Percentiles rank a stretch among this genome's conserved stretches.
phyloP scores from a whole-genome alignment of 1,140 invertebrate species.

The Mamestra configurata region DNA sequence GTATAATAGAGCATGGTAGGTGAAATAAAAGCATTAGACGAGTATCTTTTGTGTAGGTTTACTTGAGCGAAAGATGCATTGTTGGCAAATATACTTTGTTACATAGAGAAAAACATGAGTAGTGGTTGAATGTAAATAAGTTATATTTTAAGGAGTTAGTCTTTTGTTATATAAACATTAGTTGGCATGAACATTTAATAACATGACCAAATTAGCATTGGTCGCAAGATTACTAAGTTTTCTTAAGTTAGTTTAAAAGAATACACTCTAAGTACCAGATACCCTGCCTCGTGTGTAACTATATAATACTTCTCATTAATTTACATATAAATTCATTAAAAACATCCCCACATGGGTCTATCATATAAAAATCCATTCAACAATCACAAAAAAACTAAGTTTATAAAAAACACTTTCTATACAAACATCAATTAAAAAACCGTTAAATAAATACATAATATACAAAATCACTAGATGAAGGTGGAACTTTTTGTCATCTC shows the following conservation, averaged over 20 bases:
- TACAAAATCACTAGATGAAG: constrained; percentile 57
- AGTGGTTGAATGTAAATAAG: not conserved
- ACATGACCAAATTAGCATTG: not conserved
- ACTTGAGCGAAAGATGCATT: not conserved
- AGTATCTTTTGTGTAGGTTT: not conserved
- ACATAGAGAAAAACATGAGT: not conserved
- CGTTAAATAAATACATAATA: constrained; percentile 57
- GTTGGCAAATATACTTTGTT: not conserved
- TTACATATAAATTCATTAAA: constrained; percentile 45
- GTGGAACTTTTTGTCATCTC: constrained; percentile 51
- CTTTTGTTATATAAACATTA: not conserved
- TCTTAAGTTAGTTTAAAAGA: no score
- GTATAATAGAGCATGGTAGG: not conserved
- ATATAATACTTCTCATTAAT: constrained; percentile 42
- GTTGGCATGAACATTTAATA: constrained; percentile 12
- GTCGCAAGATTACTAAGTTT: not conserved
- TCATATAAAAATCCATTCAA: constrained; percentile 51
- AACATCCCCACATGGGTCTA: constrained; percentile 4
- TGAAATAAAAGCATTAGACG: not conserved
- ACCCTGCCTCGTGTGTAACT: constrained; percentile 23
- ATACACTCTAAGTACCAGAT: not conserved
- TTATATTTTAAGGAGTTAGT: not conserved
- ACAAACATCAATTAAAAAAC: constrained; percentile 46
- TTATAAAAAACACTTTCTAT: constrained; percentile 48
- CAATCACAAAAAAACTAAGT: constrained; percentile 47